A percentile compares a stretch with the other conserved stretches of the same genome.
Conservation (phyloP, 2,113 vertebrate species). For the Proterorhinus semilunaris region DNA sequence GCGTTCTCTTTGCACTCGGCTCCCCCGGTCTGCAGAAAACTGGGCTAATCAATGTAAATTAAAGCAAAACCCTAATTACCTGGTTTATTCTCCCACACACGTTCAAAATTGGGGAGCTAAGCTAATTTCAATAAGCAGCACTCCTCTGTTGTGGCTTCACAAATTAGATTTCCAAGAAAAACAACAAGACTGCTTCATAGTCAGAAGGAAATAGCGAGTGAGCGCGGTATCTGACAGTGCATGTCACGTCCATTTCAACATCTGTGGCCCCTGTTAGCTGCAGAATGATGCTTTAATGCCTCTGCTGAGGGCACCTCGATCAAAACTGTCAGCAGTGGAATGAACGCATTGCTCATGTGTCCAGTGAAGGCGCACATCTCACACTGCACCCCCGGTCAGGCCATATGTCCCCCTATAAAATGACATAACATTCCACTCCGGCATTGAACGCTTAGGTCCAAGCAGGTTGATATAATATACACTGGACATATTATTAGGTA, state of each 20-base stretch:
- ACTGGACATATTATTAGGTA: no score
- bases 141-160: slow-evolving; percentile 19
- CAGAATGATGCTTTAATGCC: slow-evolving; percentile 13
- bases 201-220: slow-evolving; percentile 8
- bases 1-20: not conserved
- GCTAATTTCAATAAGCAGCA: slow-evolving; percentile 19
- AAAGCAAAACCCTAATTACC: slow-evolving; percentile 22
- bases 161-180: slow-evolving; percentile 24
- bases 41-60: slow-evolving; percentile 39
- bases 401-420: not conserved
- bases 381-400: not conserved
- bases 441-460: not conserved
- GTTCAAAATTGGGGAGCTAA: slow-evolving; percentile 2
- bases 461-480: not conserved
- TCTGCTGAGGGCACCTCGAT: slow-evolving; percentile 21
- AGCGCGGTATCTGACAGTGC: slow-evolving; percentile 2
- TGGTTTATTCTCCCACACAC: slow-evolving; percentile 19
- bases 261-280: not conserved
- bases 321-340: not conserved
- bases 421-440: not conserved
- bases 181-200: slow-evolving; percentile 17
- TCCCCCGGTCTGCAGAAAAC: slow-evolving; percentile 14
- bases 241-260: slow-evolving; percentile 13
- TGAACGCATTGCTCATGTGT: slow-evolving; percentile 8
- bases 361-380: not conserved